Percentiles rank a stretch among this genome's conserved stretches.
Evolutionary conservation across 2,113 vertebrate species (phyloP).

Genomic region (Promerops cafer): DNA sequence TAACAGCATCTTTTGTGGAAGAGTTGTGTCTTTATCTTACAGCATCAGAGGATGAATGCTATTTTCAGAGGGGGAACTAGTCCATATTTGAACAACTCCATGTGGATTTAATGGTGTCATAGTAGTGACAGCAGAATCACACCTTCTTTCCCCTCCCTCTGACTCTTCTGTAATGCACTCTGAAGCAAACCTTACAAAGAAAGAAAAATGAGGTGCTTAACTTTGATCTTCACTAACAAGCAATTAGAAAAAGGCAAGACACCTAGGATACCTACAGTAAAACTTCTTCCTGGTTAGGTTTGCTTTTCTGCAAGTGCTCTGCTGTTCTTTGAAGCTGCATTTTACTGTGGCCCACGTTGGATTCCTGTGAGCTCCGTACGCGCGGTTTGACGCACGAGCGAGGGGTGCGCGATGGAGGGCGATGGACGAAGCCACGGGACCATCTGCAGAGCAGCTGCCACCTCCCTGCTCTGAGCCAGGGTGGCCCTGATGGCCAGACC

Average conservation of each 20-base stretch:
- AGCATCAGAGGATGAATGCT: not conserved
- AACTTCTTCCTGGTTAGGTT: not conserved
- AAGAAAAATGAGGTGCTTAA: not conserved
- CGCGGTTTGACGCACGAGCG: rapidly evolving
- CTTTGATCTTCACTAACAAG: not conserved
- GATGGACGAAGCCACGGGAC: rapidly evolving
- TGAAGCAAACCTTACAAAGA: not conserved
- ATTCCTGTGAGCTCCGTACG: not conserved
- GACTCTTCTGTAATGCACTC: not conserved
- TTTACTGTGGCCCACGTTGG: not conserved
- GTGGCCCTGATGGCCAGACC: not conserved
- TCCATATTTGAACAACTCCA: not conserved
- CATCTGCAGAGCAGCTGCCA: not conserved
- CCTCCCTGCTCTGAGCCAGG: not conserved
- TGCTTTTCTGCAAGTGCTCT: not conserved
- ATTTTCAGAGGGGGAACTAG: not conserved
- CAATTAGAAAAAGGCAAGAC: not conserved
- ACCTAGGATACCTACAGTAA: not conserved
- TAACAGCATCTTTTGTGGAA: not conserved
- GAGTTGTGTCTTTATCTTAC: not conserved
- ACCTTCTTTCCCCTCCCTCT: not conserved
- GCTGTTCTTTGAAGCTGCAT: not conserved
- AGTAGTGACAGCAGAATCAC: rapidly evolving
- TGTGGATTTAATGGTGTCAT: not conserved
- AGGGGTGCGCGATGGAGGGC: rapidly evolving